phyloP scores from a whole-genome alignment of 2,888 invertebrate species.

The Zaprionus bogoriensis region DNA sequence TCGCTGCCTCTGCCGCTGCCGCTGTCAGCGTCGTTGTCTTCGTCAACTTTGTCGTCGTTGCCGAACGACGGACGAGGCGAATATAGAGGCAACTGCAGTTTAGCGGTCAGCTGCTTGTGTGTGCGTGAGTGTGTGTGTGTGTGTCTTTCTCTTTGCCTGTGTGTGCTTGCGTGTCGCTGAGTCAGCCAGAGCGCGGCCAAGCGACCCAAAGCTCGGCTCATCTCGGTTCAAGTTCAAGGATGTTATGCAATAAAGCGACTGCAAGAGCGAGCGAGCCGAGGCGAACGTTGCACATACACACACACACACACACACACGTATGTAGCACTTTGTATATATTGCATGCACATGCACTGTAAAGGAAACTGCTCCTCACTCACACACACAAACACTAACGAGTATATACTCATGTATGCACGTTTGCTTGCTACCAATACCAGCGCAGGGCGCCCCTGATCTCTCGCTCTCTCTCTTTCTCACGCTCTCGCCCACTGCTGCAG shows the following conservation, averaged over 20 bases:
- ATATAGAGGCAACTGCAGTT: conserved; percentile 23
- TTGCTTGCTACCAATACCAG: conserved; percentile 14
- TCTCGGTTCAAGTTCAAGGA: conserved; percentile 81
- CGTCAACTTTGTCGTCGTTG: conserved; percentile 9
- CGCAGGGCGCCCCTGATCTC: conserved; percentile 19
- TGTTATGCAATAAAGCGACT: conserved; percentile 79
- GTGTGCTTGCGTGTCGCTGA: conserved; percentile 30
- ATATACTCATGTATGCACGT: conserved; percentile 14
- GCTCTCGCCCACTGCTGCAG: conserved; percentile 12
- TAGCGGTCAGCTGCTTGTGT: conserved; percentile 26
- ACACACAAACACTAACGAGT: no score
- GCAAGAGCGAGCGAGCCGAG: conserved; percentile 20
- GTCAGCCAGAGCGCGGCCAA: conserved; percentile 34
- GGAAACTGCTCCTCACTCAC: background rate
- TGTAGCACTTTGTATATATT: background rate
- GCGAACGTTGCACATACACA: conserved; percentile 3
- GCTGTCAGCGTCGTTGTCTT: conserved; percentile 7
- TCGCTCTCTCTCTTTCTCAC: no score
- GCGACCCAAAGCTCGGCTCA: conserved; percentile 62
- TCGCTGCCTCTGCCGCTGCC: conserved; percentile 11
- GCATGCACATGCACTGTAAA: conserved; percentile 16
- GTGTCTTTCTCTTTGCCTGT: background rate
- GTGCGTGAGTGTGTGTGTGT: background rate
- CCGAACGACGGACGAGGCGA: conserved; percentile 23
- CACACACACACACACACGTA: background rate